Percentiles rank a stretch among this genome's conserved stretches.
These are phyloP conservation scores for Vespertilio murinus DNA, from an alignment of 2,797 vertebrate species.

Conservation along the genomic window DNA sequence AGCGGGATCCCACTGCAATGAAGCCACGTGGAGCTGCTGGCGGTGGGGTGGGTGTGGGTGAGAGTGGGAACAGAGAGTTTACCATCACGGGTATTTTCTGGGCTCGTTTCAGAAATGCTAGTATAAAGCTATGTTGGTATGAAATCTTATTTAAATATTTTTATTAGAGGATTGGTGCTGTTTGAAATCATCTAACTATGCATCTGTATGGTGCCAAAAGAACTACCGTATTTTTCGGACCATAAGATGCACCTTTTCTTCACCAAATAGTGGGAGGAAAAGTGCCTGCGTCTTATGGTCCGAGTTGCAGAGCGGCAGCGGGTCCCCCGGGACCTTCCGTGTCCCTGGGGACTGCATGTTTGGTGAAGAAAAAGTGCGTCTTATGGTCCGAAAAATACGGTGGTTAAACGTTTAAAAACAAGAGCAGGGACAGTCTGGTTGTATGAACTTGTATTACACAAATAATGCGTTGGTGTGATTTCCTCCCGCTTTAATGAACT, in stretches of 20 bases:
- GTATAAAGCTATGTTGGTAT: not conserved
- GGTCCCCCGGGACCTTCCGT: too few relatives aligned
- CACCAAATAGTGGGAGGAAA: too few relatives aligned
- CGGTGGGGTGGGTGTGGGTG: not conserved
- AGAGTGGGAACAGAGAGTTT: not conserved
- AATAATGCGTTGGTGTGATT: not conserved
- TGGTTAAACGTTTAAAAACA: not conserved
- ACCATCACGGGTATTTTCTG: not conserved
- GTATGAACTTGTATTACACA: not conserved
- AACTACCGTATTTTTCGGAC: too few relatives aligned
- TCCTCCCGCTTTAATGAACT: not conserved
- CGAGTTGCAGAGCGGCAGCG: too few relatives aligned
- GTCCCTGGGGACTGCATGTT: too few relatives aligned
- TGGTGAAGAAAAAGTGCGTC: too few relatives aligned
- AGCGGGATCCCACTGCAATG: not conserved
- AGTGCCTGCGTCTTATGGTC: too few relatives aligned
- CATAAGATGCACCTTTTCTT: too few relatives aligned
- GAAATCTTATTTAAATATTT: constrained; percentile 41
- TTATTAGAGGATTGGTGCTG: not conserved
- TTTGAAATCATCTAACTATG: not conserved
- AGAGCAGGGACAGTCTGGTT: not conserved
- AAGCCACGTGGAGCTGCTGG: not conserved
- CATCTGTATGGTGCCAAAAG: not conserved
- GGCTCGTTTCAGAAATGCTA: not conserved
- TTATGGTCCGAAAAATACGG: too few relatives aligned